Conservation (phyloP, 2,113 vertebrate genomes). For the Echinops telfairi region DNA sequence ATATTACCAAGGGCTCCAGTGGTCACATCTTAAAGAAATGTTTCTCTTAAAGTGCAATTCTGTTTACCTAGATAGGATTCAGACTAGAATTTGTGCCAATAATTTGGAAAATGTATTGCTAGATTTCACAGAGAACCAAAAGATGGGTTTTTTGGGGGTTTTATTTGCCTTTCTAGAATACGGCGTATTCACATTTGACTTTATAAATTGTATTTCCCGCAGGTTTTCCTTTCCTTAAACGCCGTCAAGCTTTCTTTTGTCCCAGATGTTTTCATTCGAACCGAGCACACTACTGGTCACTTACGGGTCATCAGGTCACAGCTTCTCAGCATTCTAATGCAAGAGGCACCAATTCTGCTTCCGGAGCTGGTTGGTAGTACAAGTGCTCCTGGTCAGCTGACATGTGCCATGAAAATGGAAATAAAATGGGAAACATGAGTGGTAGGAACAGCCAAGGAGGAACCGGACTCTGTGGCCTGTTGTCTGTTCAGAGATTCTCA, state of each 20-base stretch:
- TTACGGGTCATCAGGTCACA: background rate
- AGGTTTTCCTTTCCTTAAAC: background rate
- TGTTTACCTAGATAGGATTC: constrained; percentile 68
- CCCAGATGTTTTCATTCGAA: constrained; percentile 14
- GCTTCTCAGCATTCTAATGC: constrained; percentile 37
- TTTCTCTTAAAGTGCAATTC: background rate
- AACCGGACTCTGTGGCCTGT: background rate
- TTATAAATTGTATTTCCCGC: constrained; percentile 55
- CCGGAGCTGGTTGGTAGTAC: background rate
- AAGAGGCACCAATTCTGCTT: background rate
- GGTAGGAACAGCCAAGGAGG: background rate
- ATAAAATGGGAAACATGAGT: constrained; percentile 30
- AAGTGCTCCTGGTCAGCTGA: constrained; percentile 15
- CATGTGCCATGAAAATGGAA: constrained; percentile 43
- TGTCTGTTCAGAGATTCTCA: constrained; percentile 66
- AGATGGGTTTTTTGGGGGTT: background rate
- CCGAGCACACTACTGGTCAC: constrained; percentile 22
- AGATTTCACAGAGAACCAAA: constrained; percentile 67
- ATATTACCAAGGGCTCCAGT: background rate
- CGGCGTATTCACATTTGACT: constrained; percentile 28
- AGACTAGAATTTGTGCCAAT: constrained; percentile 46
- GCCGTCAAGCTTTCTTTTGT: background rate
- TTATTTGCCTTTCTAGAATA: background rate
- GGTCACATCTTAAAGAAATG: background rate
- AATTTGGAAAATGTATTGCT: constrained; percentile 11